These are phyloP conservation scores for Drosophila ogumai DNA, from an alignment of 1,140 invertebrate species.

Conservation along the genomic window DNA sequence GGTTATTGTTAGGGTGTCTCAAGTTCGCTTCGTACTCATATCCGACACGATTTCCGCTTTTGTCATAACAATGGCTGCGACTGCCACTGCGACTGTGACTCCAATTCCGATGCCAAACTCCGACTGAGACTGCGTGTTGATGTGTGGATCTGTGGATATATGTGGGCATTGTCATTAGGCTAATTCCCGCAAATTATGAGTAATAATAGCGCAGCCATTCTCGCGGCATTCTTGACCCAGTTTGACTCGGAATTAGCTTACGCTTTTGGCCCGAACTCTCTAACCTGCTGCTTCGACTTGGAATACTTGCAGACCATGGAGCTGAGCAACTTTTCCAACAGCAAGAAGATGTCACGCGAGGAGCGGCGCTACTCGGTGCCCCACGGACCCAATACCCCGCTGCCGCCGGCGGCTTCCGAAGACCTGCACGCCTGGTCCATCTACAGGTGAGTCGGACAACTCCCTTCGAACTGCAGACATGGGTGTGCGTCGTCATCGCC, in stretches of 20 bases:
- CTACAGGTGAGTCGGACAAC: conserved; percentile 88
- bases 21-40: conserved; percentile 10
- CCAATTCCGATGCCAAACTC: conserved; percentile 25
- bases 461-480: conserved; percentile 34
- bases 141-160: conserved; percentile 26
- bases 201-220: conserved; percentile 58
- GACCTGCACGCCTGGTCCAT: conserved; percentile 98
- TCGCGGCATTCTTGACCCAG: conserved; percentile 75
- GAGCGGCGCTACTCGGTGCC: conserved; percentile 94
- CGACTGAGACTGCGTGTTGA: conserved; percentile 35
- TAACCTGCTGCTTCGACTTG: conserved; percentile 5
- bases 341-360: conserved; percentile 85
- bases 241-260: conserved; percentile 67
- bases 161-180: conserved; percentile 70
- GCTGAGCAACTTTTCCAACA: conserved; percentile 81
- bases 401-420: conserved; percentile 90
- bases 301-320: conserved; percentile 78
- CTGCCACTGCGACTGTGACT: conserved; percentile 9
- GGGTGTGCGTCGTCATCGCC: conserved; percentile 22
- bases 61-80: conserved; percentile 33
- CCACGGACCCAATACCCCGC: conserved; percentile 87
- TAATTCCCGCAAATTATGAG: conserved; percentile 80
- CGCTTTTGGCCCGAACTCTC: conserved; percentile 56
- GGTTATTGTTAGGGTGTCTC: conserved; percentile 29
- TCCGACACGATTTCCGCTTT: conserved; percentile 46